Conservation (phyloP, 2,797 vertebrate species). For the Falco cherrug region DNA sequence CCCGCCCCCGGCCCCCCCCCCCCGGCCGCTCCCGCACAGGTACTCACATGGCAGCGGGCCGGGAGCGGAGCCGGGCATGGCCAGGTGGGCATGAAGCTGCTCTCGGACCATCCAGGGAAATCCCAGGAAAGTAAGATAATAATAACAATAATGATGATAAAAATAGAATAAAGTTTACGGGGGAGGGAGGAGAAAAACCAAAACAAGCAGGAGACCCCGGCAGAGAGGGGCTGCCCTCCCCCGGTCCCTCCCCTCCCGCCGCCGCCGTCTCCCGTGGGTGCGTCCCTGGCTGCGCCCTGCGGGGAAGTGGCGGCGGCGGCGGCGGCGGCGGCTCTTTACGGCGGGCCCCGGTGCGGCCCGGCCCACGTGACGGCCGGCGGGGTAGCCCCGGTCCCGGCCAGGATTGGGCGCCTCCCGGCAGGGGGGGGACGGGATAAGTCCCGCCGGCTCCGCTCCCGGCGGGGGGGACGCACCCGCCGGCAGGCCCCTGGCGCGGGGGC, state of each 20-base stretch:
- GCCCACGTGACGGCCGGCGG: constrained; percentile 56
- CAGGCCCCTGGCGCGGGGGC: not conserved
- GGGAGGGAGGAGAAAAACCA: not conserved
- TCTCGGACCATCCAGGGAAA: constrained; percentile 10
- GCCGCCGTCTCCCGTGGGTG: constrained; percentile 17
- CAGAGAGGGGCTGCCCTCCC: not conserved
- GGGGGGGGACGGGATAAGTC: not conserved
- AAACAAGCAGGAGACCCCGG: not conserved
- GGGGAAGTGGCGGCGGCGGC: constrained; percentile 26
- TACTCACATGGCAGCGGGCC: constrained; percentile 53
- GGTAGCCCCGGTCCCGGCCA: constrained; percentile 33
- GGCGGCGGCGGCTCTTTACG: constrained; percentile 32
- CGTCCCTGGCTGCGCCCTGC: constrained; percentile 25
- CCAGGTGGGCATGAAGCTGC: constrained; percentile 8
- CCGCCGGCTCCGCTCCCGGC: not conserved
- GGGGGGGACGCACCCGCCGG: not conserved
- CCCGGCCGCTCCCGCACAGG: not conserved
- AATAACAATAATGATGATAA: not conserved
- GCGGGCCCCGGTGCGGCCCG: constrained; percentile 38
- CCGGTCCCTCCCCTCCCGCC: not conserved
- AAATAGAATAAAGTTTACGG: not conserved
- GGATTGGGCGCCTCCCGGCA: constrained; percentile 43
- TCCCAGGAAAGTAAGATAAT: not conserved
- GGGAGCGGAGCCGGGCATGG: not conserved
- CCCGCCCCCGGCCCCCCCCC: not conserved